Evolutionary conservation across 2,113 vertebrate genomes (phyloP).

Genomic region (Notothenia rossii): DNA sequence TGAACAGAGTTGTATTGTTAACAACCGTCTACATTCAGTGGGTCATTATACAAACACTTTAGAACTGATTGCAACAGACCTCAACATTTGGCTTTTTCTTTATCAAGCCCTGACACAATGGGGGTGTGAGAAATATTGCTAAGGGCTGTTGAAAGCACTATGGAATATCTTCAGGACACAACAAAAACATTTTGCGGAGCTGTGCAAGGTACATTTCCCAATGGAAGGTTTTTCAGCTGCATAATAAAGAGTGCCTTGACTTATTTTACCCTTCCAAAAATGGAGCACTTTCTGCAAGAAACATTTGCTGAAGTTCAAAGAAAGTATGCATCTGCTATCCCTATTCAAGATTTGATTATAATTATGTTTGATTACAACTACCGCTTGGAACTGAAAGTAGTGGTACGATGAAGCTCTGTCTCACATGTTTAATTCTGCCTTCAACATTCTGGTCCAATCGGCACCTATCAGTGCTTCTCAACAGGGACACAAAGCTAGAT

Average conservation of each 20-base stretch:
- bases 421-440: constrained; percentile 4
- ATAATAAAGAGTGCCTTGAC: constrained; percentile 13
- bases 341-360: constrained; percentile 9
- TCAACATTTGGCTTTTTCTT: neutral
- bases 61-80: neutral
- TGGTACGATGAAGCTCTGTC: neutral
- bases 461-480: neutral
- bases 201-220: constrained; percentile 15
- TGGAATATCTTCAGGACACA: constrained; percentile 6
- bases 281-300: neutral
- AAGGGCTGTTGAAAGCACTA: constrained; percentile 1
- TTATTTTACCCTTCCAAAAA: constrained; percentile 24
- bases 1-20: neutral
- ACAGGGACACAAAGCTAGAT: neutral
- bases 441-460: neutral
- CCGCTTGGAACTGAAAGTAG: neutral
- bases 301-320: neutral
- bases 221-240: constrained; percentile 12
- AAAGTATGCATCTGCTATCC: constrained; percentile 6
- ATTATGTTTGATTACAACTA: constrained; percentile 5
- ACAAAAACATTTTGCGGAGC: neutral
- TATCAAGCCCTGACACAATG: constrained; percentile 3
- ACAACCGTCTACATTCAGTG: neutral
- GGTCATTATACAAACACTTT: neutral
- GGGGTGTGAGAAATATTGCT: neutral